Conservation (phyloP, 1,140 invertebrate species). For the Drosophila pseudoobscura region DNA sequence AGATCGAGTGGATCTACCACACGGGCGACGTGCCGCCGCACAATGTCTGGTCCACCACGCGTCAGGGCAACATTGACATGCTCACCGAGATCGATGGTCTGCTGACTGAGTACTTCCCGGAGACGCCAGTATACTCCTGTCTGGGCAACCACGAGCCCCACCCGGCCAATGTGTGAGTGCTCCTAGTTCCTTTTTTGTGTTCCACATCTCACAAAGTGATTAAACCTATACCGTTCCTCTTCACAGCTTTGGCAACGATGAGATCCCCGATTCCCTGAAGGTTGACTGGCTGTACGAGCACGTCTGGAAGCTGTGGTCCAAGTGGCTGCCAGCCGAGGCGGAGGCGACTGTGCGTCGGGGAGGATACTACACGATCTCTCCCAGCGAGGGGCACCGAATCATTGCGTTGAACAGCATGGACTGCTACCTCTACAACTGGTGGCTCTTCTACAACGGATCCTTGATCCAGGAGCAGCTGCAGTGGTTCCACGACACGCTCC, state of each 20-base stretch:
- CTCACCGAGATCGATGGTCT: constrained; percentile 85
- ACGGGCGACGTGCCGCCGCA: constrained; percentile 94
- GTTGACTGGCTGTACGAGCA: constrained; percentile 88
- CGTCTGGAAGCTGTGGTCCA: constrained; percentile 86
- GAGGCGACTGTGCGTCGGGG: constrained; percentile 85
- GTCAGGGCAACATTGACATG: constrained; percentile 86
- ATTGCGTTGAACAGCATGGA: constrained; percentile 90
- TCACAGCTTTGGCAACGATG: constrained; percentile 40
- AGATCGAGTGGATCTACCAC: constrained; percentile 90
- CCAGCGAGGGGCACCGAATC: constrained; percentile 87
- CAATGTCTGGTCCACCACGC: constrained; percentile 91
- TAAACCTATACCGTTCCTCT: too few species aligned
- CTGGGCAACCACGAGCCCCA: constrained; percentile 95
- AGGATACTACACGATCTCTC: constrained; percentile 88
- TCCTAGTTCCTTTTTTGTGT: constrained; percentile 4
- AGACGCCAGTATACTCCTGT: constrained; percentile 88
- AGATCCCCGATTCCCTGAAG: constrained; percentile 74
- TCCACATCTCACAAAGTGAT: not conserved
- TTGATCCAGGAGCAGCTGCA: constrained; percentile 86
- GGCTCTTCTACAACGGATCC: constrained; percentile 75
- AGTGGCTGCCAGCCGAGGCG: constrained; percentile 87
- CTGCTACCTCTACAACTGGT: constrained; percentile 90
- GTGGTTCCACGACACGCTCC: constrained; percentile 90
- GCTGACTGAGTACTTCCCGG: constrained; percentile 86
- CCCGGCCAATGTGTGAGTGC: constrained; percentile 88